A percentile compares a stretch with the other conserved stretches of the same genome.
phyloP scores from a whole-genome alignment of 2,888 invertebrate species.

The Dolichopus griseipennis region DNA sequence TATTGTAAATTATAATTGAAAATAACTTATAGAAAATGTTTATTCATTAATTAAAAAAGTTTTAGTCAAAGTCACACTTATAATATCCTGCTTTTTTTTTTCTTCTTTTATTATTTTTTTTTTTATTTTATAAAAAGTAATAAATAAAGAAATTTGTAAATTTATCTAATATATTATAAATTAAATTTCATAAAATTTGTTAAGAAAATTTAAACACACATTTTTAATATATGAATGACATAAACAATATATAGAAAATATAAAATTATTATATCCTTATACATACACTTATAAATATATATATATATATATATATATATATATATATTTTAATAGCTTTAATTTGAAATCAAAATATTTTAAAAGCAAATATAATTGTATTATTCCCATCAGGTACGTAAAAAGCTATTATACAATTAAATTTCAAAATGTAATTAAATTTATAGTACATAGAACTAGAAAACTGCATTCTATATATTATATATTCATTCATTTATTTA shows the following conservation, averaged over 20 bases:
- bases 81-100: too few relatives aligned
- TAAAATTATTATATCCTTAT: too few relatives aligned
- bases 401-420: slow-evolving; percentile 4
- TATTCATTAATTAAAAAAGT: too few relatives aligned
- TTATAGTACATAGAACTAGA: slow-evolving; percentile 31
- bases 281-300: too few relatives aligned
- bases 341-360: not conserved
- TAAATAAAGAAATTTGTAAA: not conserved
- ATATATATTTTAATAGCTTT: not conserved
- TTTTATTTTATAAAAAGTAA: not conserved
- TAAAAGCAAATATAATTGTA: slow-evolving; percentile 1
- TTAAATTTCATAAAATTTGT: not conserved
- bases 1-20: too few relatives aligned
- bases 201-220: not conserved
- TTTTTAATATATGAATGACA: not conserved
- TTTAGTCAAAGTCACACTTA: too few relatives aligned
- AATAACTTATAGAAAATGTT: too few relatives aligned
- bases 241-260: too few relatives aligned
- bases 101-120: too few relatives aligned
- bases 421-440: slow-evolving; percentile 35
- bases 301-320: not conserved
- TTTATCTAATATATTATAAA: not conserved
- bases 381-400: slow-evolving; percentile 3
- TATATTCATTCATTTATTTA: slow-evolving; percentile 11
- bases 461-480: slow-evolving; percentile 17